Evolutionary conservation across 2,113 vertebrate species (phyloP), one percentile per base, ranked within the genome.

Genomic region (Tringa solitaria): DNA sequence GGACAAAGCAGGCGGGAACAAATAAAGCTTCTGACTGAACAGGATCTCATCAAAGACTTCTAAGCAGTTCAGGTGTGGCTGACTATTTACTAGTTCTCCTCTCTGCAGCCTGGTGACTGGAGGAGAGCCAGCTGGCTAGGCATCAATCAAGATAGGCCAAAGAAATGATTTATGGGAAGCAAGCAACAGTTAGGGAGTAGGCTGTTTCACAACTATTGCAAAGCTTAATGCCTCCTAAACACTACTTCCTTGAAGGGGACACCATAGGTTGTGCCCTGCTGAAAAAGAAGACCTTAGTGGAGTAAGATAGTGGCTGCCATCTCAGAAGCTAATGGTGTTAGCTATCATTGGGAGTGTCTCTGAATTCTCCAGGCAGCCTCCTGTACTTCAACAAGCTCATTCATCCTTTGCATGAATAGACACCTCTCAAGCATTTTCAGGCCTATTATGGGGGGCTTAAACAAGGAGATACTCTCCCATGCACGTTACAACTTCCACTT

Each of bases 11-110:
- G 80, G 94, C 6, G 0, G 90, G 76, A 95, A 67, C 78, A 73
- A 92, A 93, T 56, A 50, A 78, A 87, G 11, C 39, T 87, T 91
- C 91, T 96, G 95, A 93, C 95, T 91, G 87, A 97, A 95, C 89
- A 96, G 92, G 96, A 95, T 95, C 65, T 61, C 76, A 80, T 90
- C 79, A 84, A 95, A 90, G 87, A 84, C 74, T 91, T 76, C 65
- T 78, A 82, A 81, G 76, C 77, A 32, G 85, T 48, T 60, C 84
- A 95, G 95, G 87, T 41, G 94, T 95, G 90, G 75, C 57, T 91
- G 90, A 50, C 46, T 95, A 80, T 93, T 90, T 95, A 93, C 61
- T 93, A 70, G 8, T 87, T 88, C 81, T 84, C 57, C 2, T 88
- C 81, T 84, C 50, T 1, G 0, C n/a, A 76, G 89, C 77, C 60